Percentiles rank a stretch among this genome's conserved stretches.
These are phyloP conservation scores for Proterorhinus semilunaris DNA, from an alignment of 2,113 vertebrate genomes.

Conservation along the genomic window DNA sequence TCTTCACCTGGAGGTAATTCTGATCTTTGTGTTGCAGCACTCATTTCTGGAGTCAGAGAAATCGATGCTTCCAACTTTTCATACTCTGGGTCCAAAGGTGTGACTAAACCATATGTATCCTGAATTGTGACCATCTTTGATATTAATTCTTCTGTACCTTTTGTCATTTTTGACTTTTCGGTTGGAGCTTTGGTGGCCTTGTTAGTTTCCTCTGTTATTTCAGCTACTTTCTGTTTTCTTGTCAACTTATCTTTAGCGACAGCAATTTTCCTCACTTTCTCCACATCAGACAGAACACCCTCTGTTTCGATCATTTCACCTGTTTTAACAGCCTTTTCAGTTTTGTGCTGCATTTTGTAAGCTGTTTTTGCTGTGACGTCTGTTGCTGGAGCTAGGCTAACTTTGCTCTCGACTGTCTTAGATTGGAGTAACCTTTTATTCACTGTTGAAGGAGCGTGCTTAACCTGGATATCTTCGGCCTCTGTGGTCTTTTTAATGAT, in stretches of 20 bases:
- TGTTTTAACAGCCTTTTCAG: not conserved
- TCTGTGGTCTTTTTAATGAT: not conserved
- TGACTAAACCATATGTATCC: not conserved
- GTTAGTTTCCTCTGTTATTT: not conserved
- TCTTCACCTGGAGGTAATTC: not conserved
- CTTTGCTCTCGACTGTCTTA: not conserved
- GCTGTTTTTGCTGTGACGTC: not conserved
- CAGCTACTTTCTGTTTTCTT: not conserved
- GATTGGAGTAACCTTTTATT: conserved; percentile 4
- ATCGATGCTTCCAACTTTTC: not conserved
- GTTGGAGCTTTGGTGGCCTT: not conserved
- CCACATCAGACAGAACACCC: not conserved
- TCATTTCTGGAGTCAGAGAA: not conserved
- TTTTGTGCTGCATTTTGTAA: not conserved
- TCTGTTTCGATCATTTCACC: not conserved
- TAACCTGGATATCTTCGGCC: not conserved
- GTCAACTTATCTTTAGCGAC: not conserved
- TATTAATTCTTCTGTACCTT: not conserved
- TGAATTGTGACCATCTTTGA: not conserved
- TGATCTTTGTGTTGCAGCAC: not conserved
- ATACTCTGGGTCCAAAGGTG: not conserved
- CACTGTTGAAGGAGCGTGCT: no score
- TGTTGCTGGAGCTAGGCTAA: not conserved
- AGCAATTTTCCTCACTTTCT: not conserved
- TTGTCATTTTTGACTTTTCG: not conserved